Evolutionary conservation across 2,113 vertebrate genomes (phyloP), one percentile per base, ranked within the genome.

Genomic region (Ictidomys tridecemlineatus): DNA sequence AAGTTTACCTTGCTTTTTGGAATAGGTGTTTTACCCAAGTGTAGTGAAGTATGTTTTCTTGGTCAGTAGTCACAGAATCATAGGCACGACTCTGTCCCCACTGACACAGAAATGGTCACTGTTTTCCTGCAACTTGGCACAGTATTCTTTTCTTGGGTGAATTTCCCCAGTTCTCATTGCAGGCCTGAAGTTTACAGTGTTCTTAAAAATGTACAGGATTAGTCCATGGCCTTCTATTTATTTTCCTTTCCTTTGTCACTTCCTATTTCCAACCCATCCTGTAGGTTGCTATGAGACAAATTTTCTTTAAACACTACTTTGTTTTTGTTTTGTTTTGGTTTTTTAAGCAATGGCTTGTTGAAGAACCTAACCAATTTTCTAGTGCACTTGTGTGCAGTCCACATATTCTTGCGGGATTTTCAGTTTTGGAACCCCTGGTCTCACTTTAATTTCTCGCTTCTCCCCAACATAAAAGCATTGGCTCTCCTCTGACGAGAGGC

Each of bases 261-360:
- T 94, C 32, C 73, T 94, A 67, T 94, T 96, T 96, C 73, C 42
- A 93, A 83, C 58, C 84, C 39, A 70, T 90, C 30, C 69, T 61
- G 16, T 14, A 42, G 73, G 91, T 90, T 96, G 80, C 80, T 87
- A 92, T 6, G 80, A 95, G 90, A 96, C 1, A 0, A 76, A 69
- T 82, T 87, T 94, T 96, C 79, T 94, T 92, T 92, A 96, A 92
- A 63, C 0, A 61, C 1, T 12, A 56, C 51, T 82, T 85, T 79
- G 48, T 20, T 37, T 91, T 82, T 69, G 69, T 51, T 48, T 9
- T 42, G 4, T 42, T 42, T 42, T n/a, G n/a, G n/a, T 45, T 45
- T 45, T 45, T 45, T 9, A 70, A 91, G 78, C 48, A 32, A 14
- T 96, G 92, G 26, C 82, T 93, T 94, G 22, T 58, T 74, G 58